Base-by-base conservation (phyloP, 92 coral and sea anemone genomes). In the Siderastrea siderea region DNA sequence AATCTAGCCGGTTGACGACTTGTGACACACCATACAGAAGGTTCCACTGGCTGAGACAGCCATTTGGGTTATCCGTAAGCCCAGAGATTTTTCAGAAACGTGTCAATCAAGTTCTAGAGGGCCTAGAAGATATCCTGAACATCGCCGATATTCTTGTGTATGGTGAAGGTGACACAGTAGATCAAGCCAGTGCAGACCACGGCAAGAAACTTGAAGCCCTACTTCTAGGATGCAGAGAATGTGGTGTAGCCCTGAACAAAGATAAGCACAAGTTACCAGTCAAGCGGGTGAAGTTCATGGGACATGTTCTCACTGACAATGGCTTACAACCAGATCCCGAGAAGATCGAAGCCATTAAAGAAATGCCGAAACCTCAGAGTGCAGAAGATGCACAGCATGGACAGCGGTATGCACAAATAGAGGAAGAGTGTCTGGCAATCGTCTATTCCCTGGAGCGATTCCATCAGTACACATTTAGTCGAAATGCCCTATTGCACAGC, bases 51-150 rank as follows among this genome's bases (percentile, higher is more conserved):
- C 51, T 45, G 3, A 2, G 74, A 5, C 14, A 44, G 2, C 53
- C 74, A 3, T 69, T 69, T 69, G 53, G 74, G 5, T 26, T 66
- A 19, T 55, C 10, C 12, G 38, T 55, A 11, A 2, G 12, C 10
- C 71, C 44, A 10, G 86, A 82, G 65, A 68, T 67, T 26, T 82
- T 82, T 67, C 77, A 82, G 67, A 82, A 68, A 59, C 78, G 86
- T 45, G 16, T 67, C 53, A 54, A 57, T 47, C 88, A 84, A 67
- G 71, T 78, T 7, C 17, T 84, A 55, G 80, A 84, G 57, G 88
- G 88, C 3, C 71, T 82, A 3, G 66, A 70, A 19, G 88, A 81
- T 13, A 48, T 84, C 55, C 73, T 84, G 8, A 57, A 73, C 52
- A 84, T 84, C 3, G 12, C 80, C 13, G 88, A 84, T 19, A 82